phyloP scores from a whole-genome alignment of 2,797 vertebrate species.

The Tamandua tetradactyla region DNA sequence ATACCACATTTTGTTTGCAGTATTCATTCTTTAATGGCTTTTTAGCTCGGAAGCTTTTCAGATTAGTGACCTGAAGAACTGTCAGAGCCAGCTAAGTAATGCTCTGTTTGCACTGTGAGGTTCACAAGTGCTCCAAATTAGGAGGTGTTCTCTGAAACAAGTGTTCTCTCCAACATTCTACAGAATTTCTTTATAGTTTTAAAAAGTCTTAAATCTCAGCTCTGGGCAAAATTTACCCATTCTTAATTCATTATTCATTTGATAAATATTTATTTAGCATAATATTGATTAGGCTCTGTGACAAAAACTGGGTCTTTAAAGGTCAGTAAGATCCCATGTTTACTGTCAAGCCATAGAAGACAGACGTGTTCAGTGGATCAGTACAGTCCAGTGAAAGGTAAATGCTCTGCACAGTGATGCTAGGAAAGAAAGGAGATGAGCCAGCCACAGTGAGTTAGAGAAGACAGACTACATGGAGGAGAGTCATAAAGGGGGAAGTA shows the following conservation, averaged over 20 bases:
- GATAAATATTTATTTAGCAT: not conserved
- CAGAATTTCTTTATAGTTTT: not conserved
- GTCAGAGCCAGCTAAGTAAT: not conserved
- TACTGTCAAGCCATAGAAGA: not conserved
- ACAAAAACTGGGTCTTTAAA: not conserved
- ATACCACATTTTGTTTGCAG: no score
- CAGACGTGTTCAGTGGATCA: not conserved
- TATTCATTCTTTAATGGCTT: not conserved
- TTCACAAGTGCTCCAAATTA: not conserved
- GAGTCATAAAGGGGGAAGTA: not conserved
- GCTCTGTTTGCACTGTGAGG: not conserved
- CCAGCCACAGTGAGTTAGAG: not conserved
- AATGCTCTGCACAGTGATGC: not conserved
- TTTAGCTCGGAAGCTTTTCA: slow-evolving; percentile 10
- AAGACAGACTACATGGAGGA: not conserved
- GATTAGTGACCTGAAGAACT: slow-evolving; percentile 20
- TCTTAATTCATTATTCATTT: not conserved
- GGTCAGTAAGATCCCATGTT: not conserved
- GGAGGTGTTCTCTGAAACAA: not conserved
- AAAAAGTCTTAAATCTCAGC: not conserved
- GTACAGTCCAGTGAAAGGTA: not conserved
- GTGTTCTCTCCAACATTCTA: not conserved
- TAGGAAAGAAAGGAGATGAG: not conserved
- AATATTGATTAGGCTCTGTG: not conserved
- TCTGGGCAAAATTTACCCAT: not conserved